phyloP scores from a whole-genome alignment of 2,113 vertebrate species.

The Ardeotis arabs region DNA sequence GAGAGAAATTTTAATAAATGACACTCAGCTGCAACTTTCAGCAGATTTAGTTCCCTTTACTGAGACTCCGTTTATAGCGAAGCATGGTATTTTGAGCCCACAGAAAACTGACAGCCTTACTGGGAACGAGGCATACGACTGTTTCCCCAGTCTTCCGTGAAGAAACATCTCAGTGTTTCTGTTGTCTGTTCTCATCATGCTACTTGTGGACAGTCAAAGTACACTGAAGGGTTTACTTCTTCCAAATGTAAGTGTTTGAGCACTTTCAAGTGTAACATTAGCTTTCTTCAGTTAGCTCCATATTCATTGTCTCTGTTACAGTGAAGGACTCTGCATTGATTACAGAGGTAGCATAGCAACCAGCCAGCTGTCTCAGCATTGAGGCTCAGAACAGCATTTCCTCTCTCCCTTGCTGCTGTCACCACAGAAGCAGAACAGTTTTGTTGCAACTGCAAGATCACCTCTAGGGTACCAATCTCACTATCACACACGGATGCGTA shows the following conservation, averaged over 20 bases:
- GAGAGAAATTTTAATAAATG: neutral
- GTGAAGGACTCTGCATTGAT: neutral
- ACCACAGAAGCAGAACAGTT: neutral
- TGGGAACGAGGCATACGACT: neutral
- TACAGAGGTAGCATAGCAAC: neutral
- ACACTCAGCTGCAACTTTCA: neutral
- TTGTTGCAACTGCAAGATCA: neutral
- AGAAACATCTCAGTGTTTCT: neutral
- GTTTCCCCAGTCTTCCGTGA: neutral
- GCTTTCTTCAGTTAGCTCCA: neutral
- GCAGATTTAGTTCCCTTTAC: neutral
- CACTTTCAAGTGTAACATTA: neutral
- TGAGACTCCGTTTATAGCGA: neutral
- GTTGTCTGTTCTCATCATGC: neutral
- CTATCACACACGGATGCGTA: rapidly evolving
- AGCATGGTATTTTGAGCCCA: neutral
- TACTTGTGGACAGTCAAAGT: neutral
- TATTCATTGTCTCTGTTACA: neutral
- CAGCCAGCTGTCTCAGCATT: neutral
- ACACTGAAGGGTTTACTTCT: neutral
- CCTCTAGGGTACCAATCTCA: neutral
- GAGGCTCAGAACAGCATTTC: neutral
- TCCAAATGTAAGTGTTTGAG: neutral
- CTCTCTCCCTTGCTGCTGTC: no score
- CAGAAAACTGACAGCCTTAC: rapidly evolving